Evolutionary conservation across 2,888 invertebrate species (phyloP), one percentile per base, ranked within the genome.

Genomic region (Uloborus plumipes): DNA sequence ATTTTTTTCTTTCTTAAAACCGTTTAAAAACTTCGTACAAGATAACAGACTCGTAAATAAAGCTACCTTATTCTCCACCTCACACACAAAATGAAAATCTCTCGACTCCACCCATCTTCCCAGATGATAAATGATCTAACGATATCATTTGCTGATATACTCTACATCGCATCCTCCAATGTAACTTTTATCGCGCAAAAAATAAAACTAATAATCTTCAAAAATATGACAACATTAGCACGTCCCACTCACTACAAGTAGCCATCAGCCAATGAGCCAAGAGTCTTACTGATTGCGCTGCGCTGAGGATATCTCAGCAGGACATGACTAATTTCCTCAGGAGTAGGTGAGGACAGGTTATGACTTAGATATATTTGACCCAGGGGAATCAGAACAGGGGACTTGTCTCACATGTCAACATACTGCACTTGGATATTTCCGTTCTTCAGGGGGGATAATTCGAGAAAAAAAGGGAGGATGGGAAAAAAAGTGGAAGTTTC

Each of bases 201-300:
- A 39, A 39, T 39, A 39, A 39, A 39, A 39, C 7, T 39, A 39
- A 39, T 65, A 66, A 74, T 49, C 58, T 49, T 74, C 65, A 66
- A 66, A 74, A 74, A 66, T 74, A 64, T 59, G 74, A 74, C 74
- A 74, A 58, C 66, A 73, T 74, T 74, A 74, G 66, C 74, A 50
- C 74, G 20, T 62, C 65, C 66, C 55, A 64, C 64, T 53, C 51
- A 16, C 22, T 51, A 16, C n/a, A 51, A 66, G 66, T 51, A 66
- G 66, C 66, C 50, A 51, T 18, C 49, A 51, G n/a, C 55, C 55
- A 55, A 55, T 55, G 55, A 55, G 55, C 15, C 18, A 9, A n/a
- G 55, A 55, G 55, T 16, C 20, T 55, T n/a, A 15, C 55, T 55
- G 55, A 55, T 55, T 55, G 55, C 20, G 39, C 15, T 49, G 65